Conservation (phyloP, 2,113 vertebrate genomes). For the Tiliqua scincoides region DNA sequence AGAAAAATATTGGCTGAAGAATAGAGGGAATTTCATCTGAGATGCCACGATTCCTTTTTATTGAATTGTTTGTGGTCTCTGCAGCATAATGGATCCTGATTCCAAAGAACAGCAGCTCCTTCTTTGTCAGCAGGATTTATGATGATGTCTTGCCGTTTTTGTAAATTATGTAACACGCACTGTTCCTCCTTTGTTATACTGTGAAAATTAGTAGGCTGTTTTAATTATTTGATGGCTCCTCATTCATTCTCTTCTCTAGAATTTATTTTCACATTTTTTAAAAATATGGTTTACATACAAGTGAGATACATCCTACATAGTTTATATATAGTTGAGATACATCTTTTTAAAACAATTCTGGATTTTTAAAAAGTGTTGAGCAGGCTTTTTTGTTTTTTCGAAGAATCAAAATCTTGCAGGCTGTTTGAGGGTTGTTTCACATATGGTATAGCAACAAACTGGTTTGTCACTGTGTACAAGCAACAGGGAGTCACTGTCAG, state of each 20-base stretch:
- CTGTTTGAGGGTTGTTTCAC: background rate
- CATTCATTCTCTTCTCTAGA: constrained; percentile 39
- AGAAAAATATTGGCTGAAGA: constrained; percentile 11
- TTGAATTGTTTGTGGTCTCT: constrained; percentile 63
- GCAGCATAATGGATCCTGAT: constrained; percentile 58
- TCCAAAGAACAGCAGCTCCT: constrained; percentile 63
- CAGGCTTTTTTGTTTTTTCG: background rate
- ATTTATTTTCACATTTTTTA: constrained; percentile 70
- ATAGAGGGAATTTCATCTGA: constrained; percentile 36
- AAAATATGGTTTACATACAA: constrained; percentile 53
- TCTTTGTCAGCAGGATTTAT: constrained; percentile 74
- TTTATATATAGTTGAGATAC: constrained; percentile 52
- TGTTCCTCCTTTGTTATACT: constrained; percentile 69
- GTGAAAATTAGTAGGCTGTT: constrained; percentile 75
- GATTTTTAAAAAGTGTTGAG: constrained; percentile 37
- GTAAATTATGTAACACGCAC: constrained; percentile 75
- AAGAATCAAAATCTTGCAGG: constrained; percentile 25
- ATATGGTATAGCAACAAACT: background rate
- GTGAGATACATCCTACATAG: constrained; percentile 26
- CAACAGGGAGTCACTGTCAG: background rate
- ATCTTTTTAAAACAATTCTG: constrained; percentile 38
- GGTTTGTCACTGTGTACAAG: background rate
- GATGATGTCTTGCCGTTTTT: constrained; percentile 71
- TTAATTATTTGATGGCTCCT: constrained; percentile 80
- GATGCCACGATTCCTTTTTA: constrained; percentile 9